Evolutionary conservation across 2,797 vertebrate genomes (phyloP), one percentile per base, ranked within the genome.

Genomic region (Stomatorhinus walkeri): DNA sequence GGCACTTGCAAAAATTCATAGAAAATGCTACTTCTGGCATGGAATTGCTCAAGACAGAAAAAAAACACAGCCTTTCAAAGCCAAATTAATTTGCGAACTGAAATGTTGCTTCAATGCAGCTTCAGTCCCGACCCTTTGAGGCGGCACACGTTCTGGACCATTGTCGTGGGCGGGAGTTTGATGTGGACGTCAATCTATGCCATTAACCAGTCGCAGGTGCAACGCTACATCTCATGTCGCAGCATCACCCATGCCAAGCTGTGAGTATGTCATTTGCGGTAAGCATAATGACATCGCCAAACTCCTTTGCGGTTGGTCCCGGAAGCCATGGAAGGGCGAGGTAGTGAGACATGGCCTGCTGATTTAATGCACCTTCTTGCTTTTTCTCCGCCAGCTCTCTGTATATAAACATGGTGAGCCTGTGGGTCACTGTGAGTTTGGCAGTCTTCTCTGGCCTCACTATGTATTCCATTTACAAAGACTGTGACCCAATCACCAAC

Each of bases 171-270:
- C 0, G 96, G 96, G 22, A 96, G 94, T 85, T 10, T 96, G 46
- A 96, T 96, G 95, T 97, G 96, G 96, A 2, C 59, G 0, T 95
- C 96, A 0, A 94, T 97, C 88, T 97, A 96, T 28, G 89, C 95
- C 0, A 96, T 97, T 89, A 97, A 97, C 90, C 96, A 97, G 91
- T 96, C 96, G 76, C 96, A 97, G 91, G 96, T 97, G 91, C 96
- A 97, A 87, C 95, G 96, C 56, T 97, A 96, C 91, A 95, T 97
- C 87, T 95, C 96, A 87, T 97, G 96, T 91, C 95, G 93, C 92
- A 95, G 93, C 49, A 32, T 96, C 87, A 86, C 91, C 87, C 96
- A 97, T 1, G 96, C 96, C 87, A 96, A 96, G 89, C 92, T 96
- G 96, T 97, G 90, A 97, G 96, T 87, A 0, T 88, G 87, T 56